Conservation (phyloP, 2,797 vertebrate species). For the Sternotherus odoratus region DNA sequence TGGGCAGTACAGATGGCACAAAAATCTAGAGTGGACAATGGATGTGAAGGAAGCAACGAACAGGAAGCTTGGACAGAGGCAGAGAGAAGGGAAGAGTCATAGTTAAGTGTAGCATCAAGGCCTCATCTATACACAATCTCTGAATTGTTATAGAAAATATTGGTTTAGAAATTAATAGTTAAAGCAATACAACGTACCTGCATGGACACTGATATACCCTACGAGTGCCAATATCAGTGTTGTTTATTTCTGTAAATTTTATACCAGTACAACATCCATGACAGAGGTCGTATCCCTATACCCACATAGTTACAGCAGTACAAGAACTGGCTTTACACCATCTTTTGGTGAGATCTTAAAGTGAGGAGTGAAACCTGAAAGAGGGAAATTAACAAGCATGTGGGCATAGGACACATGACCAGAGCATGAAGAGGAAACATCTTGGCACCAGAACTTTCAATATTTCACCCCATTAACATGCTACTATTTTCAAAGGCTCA, state of each 20-base stretch:
- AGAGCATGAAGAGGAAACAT: not conserved
- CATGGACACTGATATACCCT: not conserved
- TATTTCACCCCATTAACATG: not conserved
- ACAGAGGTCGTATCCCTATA: not conserved
- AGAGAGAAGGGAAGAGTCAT: fast-evolving
- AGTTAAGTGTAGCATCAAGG: not conserved
- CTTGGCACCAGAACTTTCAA: not conserved
- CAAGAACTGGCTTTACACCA: not conserved
- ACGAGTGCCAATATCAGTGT: not conserved
- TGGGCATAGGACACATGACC: not conserved
- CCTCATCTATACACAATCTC: not conserved
- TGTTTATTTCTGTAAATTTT: not conserved
- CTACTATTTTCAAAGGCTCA: not conserved
- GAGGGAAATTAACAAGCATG: not conserved
- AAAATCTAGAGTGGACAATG: not conserved
- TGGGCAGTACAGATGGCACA: not conserved
- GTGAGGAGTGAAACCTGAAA: not conserved
- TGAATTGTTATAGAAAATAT: not conserved
- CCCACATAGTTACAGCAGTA: not conserved
- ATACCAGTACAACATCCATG: not conserved
- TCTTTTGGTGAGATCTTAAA: not conserved
- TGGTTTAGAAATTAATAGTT: not conserved
- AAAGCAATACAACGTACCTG: not conserved
- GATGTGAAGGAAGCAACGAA: not conserved
- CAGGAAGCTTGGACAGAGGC: not conserved